Base-by-base conservation (phyloP, 2,113 vertebrate genomes). In the Desmodus rotundus region DNA sequence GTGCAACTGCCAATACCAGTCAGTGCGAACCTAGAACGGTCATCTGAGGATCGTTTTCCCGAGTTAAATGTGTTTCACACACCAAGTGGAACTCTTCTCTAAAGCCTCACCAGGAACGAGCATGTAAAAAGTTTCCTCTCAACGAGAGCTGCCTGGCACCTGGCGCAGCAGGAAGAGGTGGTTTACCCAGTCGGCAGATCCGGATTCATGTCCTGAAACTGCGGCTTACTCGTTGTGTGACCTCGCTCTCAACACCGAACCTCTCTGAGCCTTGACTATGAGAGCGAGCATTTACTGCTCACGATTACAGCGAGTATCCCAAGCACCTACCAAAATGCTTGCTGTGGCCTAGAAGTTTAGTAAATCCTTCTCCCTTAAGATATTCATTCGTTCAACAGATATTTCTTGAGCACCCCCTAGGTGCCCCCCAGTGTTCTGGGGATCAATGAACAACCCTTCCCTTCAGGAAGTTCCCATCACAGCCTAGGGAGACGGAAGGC, bases 1-100 rank as follows among this genome's bases (percentile, higher is more conserved):
- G 81, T 95, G 52, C 65, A n/a, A 97, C 95, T 97, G 94, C 56
- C 95, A 96, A 67, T 93, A 88, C 78, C 95, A 61, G 89, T 82
- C 65, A 89, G 36, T 0, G 73, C 20, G 68, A 73, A 85, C 36
- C 28, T 74, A 92, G 61, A 6, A 31, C 31, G 14, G 0, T 77
- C 16, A 76, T 92, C 89, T 83, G 2, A 92, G 54, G 58, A n/a
- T 78, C 31, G 12, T 58, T 80, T 97, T 92, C 22, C 33, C 0
- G 0, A 54, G 1, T 47, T 74, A 22, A 95, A 95, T 92, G 90
- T 93, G 80, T 28, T 65, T 89, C 68, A 58, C 28, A 58, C 31
- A 65, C 63, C 38, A 50, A 80, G 80, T 50, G 33, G 36, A 70
- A 38, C 45, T 45, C 74, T 28, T 36, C 14, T 47, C 70, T 87